phyloP scores from a whole-genome alignment of 2,113 vertebrate genomes.

The Ptyas mucosa region DNA sequence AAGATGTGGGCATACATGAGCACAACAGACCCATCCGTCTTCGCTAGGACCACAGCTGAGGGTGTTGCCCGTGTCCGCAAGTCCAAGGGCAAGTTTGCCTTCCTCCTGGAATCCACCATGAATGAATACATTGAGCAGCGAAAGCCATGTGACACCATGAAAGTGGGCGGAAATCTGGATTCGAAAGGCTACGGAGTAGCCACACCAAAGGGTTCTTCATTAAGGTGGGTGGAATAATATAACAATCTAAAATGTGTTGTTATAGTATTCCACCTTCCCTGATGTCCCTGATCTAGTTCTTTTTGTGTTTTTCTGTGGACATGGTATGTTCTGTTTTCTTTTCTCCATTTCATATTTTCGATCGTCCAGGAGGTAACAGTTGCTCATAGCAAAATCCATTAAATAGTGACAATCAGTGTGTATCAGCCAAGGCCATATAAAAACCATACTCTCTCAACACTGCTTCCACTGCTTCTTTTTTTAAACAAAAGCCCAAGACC shows the following conservation, averaged over 20 bases:
- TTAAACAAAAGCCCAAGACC: slow-evolving; percentile 31
- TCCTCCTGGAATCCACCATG: slow-evolving; percentile 99
- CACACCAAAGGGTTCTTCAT: slow-evolving; percentile 98
- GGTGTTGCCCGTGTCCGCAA: slow-evolving; percentile 96
- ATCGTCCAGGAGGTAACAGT: slow-evolving; percentile 73
- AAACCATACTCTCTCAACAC: slow-evolving; percentile 78
- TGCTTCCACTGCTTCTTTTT: slow-evolving; percentile 62
- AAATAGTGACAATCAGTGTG: slow-evolving; percentile 50
- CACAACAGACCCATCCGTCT: slow-evolving; percentile 95
- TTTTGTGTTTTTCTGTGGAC: slow-evolving; percentile 76
- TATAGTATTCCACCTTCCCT: slow-evolving; percentile 99
- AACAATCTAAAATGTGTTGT: slow-evolving; percentile 97
- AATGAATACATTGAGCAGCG: slow-evolving; percentile 99
- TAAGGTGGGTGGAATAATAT: slow-evolving; percentile 99
- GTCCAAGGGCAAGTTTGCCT: slow-evolving; percentile 99
- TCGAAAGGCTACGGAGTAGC: slow-evolving; percentile 99
- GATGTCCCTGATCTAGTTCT: slow-evolving; percentile 85
- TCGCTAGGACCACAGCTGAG: slow-evolving; percentile 95
- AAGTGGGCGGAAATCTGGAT: slow-evolving; percentile 99
- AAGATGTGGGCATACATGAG: slow-evolving; percentile 99
- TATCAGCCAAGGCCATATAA: slow-evolving; percentile 75
- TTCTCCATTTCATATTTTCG: slow-evolving; percentile 74
- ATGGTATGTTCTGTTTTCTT: slow-evolving; percentile 80
- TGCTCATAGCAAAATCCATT: slow-evolving; percentile 55
- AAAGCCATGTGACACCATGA: slow-evolving; percentile 99